Base-by-base conservation (phyloP, 2,113 vertebrate species). In the Mus spicilegus region DNA sequence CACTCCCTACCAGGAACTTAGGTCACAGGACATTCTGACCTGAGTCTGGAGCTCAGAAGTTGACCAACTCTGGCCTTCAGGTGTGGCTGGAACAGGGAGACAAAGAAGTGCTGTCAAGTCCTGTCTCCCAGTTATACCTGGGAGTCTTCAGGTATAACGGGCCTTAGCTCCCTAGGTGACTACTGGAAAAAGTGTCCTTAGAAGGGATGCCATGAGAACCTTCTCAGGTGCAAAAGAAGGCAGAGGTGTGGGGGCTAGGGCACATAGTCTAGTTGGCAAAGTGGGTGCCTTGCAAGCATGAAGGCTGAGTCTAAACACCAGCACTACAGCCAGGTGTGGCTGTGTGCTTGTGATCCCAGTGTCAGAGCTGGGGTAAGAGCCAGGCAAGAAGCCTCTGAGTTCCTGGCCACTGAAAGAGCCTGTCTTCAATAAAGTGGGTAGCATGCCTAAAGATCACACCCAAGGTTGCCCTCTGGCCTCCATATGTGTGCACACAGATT, bases 41-140 rank as follows among this genome's bases (percentile, higher is more conserved):
- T 0, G 7, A 90, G 67, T 39, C 49, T 61, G 51, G 72, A 86
- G 51, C 58, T 91, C 26, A 56, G 22, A 22, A 28, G 26, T 51
- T 86, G 85, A 89, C 72, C 84, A 76, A n/a, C 63, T 69, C 49
- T 36, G 76, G 76, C 75, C 80, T 65, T 65, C 5, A 14, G 14
- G 72, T 5, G 2, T 10, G 49, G 49, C 3, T 22, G 42, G 42
- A 1, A 6, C 12, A 9, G 8, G 17, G 42, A 84, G 76, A 85
- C 22, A 49, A 26, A 19, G n/a, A 63, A 28, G 3, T 1, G 1
- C 22, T 42, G 13, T 20, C 3, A 0, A 24, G 7, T 28, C 42
- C 24, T 39, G 4, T 36, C 56, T 61, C 2, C 0, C 1, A 11
- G 5, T 63, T 30, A 58, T 1, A 58, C 11, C 9, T 24, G 19